Conservation (phyloP, 2,797 vertebrate genomes). For the Myripristis jacobus region DNA sequence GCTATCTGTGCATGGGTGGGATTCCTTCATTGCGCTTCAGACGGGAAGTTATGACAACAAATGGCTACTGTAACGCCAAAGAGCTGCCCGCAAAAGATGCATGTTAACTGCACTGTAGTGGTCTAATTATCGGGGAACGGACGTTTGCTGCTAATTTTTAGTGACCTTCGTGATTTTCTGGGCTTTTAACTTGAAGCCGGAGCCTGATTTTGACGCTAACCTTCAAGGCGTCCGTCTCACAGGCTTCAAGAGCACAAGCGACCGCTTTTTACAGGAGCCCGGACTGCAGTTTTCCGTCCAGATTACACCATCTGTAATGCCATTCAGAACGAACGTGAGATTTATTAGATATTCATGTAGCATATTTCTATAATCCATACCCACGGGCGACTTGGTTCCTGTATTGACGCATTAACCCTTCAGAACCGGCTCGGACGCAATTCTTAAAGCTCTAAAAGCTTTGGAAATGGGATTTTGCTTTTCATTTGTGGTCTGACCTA, state of each 20-base stretch:
- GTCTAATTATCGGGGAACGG: constrained; percentile 1
- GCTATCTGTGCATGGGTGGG: constrained; percentile 71
- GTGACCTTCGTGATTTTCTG: constrained; percentile 51
- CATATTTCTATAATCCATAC: constrained; percentile 37
- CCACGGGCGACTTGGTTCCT: constrained; percentile 48
- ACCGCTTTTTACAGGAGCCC: constrained; percentile 36
- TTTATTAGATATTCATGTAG: constrained; percentile 45
- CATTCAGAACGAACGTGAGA: constrained; percentile 48
- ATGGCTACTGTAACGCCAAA: constrained; percentile 38
- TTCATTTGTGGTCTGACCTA: constrained; percentile 36
- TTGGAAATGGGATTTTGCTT: constrained; percentile 48
- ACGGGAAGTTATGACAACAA: constrained; percentile 72
- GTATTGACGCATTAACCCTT: constrained; percentile 48
- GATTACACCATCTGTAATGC: constrained; percentile 42
- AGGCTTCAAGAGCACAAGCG: constrained; percentile 40
- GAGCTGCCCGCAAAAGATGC: constrained; percentile 31
- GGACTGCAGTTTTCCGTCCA: constrained; percentile 64
- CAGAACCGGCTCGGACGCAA: constrained; percentile 49
- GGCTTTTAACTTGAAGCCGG: constrained; percentile 40
- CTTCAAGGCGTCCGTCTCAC: constrained; percentile 46
- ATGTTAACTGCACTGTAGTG: constrained; percentile 19
- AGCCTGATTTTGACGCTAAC: constrained; percentile 55
- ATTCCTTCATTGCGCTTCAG: constrained; percentile 71
- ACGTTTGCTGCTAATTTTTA: constrained; percentile 46
- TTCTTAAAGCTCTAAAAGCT: constrained; percentile 54